These are phyloP conservation scores for Anser brachyrhynchus DNA, from an alignment of 2,113 vertebrate species.

Conservation along the genomic window DNA sequence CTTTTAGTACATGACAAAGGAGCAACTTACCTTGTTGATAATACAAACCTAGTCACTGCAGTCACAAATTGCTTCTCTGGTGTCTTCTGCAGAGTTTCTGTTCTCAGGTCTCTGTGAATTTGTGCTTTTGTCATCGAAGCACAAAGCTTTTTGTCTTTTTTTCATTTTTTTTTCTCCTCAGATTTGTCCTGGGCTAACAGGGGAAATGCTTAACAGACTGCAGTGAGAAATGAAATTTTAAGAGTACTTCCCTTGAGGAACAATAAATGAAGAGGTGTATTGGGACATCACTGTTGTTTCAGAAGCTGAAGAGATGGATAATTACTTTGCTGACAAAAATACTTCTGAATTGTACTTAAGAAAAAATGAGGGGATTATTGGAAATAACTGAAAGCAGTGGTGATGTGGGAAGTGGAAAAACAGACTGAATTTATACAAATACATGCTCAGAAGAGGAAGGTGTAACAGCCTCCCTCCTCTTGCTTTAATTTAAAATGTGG, in stretches of 20 bases:
- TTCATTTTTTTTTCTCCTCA: constrained; percentile 4
- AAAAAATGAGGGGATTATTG: neutral
- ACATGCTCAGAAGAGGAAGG: neutral
- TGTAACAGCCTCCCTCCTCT: neutral
- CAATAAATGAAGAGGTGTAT: neutral
- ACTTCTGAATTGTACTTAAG: neutral
- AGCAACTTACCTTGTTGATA: neutral
- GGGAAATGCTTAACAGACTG: constrained; percentile 1
- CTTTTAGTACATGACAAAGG: neutral
- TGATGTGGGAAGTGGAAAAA: constrained; percentile 21
- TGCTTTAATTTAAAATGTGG: neutral
- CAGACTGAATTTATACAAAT: neutral
- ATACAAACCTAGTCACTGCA: neutral
- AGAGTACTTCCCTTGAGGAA: neutral
- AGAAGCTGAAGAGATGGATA: neutral
- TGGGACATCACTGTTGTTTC: neutral
- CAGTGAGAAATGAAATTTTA: neutral
- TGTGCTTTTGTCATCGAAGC: neutral
- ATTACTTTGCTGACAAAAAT: constrained; percentile 28
- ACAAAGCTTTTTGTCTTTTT: too few relatives aligned
- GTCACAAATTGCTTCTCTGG: neutral
- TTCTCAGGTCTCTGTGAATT: neutral
- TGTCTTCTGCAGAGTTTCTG: neutral
- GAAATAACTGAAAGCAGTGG: neutral
- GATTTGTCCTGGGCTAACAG: neutral